Conservation (phyloP, 2,888 invertebrate genomes). For the Drosophila nigritarsus region DNA sequence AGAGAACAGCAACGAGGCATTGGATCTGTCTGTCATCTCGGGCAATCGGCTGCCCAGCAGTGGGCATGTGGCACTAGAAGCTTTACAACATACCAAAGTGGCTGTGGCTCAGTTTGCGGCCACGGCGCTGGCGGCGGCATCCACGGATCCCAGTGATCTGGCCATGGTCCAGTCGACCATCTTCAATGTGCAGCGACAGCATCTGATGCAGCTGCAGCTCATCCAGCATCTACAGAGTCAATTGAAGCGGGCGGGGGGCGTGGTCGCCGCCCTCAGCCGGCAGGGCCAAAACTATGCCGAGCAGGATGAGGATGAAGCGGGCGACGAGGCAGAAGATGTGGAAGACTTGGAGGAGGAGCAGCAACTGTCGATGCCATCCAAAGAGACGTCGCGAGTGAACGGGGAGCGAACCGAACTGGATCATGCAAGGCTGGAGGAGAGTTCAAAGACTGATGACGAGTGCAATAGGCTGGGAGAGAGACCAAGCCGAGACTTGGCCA, state of each 20-base stretch:
- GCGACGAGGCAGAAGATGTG: conserved; percentile 5
- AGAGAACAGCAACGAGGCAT: conserved; percentile 80
- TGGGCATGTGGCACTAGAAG: conserved; percentile 95
- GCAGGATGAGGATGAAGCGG: conserved; percentile 18
- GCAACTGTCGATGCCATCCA: conserved; percentile 18
- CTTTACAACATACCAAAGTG: conserved; percentile 94
- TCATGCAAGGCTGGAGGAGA: conserved; percentile 56
- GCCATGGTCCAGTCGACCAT: conserved; percentile 96
- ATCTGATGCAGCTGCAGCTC: conserved; percentile 96
- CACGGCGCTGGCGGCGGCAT: conserved; percentile 89
- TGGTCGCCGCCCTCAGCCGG: conserved; percentile 56
- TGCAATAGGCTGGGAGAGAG: conserved; percentile 48
- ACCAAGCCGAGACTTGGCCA: conserved; percentile 1
- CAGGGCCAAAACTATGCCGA: conserved; percentile 29
- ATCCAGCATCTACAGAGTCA: conserved; percentile 97
- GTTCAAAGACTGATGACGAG: conserved; percentile 79
- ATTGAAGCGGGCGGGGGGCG: conserved; percentile 85
- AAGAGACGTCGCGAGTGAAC: conserved; percentile 16
- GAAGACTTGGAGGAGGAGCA: conserved; percentile 27
- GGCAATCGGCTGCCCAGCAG: conserved; percentile 80
- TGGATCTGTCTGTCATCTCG: conserved; percentile 83
- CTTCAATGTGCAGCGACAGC: conserved; percentile 97
- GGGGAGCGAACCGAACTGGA: conserved; percentile 20
- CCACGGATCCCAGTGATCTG: conserved; percentile 88
- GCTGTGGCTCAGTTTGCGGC: conserved; percentile 95